A percentile compares a stretch with the other conserved stretches of the same genome.
Evolutionary conservation across 2,113 vertebrate species (phyloP).

Genomic region (Syngnathus floridae): DNA sequence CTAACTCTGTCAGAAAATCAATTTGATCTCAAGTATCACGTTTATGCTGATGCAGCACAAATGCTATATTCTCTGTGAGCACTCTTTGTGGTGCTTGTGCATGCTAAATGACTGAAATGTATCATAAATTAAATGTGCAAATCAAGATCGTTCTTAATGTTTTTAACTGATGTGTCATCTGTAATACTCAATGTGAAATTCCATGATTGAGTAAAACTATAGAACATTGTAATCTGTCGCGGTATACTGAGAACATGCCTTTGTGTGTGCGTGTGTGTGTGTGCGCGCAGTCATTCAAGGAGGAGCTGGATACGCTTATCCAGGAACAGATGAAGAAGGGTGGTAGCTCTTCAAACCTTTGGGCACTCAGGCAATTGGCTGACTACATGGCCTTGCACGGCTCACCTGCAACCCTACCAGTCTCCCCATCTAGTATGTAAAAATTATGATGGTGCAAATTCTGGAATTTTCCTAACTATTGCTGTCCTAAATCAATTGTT

Average conservation of each 20-base stretch:
- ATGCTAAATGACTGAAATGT: not conserved
- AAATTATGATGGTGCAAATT: not conserved
- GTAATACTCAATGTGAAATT: not conserved
- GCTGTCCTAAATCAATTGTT: not conserved
- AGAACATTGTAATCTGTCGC: not conserved
- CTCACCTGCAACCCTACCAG: slow-evolving; percentile 79
- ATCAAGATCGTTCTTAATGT: too few species aligned
- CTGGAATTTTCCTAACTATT: not conserved
- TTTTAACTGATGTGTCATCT: not conserved
- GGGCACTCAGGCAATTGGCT: slow-evolving; percentile 92
- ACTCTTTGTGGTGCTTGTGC: slow-evolving; percentile 4
- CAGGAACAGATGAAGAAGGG: slow-evolving; percentile 98
- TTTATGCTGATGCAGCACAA: slow-evolving; percentile 34
- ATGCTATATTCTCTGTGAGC: not conserved
- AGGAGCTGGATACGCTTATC: slow-evolving; percentile 95
- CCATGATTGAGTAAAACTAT: not conserved
- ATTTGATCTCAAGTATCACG: slow-evolving; percentile 49
- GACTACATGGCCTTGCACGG: slow-evolving; percentile 92
- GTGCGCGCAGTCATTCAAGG: slow-evolving; percentile 83
- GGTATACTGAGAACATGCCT: not conserved
- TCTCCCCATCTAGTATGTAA: slow-evolving; percentile 83
- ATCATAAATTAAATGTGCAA: too few species aligned
- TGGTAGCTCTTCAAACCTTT: slow-evolving; percentile 89
- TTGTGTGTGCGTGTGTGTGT: slow-evolving; percentile 17
- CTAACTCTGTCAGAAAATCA: slow-evolving; percentile 19